A percentile compares a stretch with the other conserved stretches of the same genome.
Conservation (phyloP, 2,113 vertebrate genomes). For the Callaeas wilsoni region DNA sequence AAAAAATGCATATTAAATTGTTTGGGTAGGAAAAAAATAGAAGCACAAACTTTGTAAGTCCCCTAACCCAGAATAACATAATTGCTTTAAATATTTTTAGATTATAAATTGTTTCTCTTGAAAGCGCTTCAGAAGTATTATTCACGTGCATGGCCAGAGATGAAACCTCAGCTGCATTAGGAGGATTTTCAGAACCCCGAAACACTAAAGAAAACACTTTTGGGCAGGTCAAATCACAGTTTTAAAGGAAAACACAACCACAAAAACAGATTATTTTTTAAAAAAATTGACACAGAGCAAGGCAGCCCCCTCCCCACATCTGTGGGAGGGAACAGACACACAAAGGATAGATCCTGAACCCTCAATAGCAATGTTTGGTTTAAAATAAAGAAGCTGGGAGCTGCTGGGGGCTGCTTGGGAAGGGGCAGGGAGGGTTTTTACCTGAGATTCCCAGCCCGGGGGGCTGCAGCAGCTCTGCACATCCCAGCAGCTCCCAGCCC, state of each 20-base stretch:
- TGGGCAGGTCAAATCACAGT: neutral
- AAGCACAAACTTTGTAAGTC: neutral
- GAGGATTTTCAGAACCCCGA: neutral
- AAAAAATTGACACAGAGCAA: neutral
- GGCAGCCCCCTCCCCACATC: neutral
- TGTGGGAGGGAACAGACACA: neutral
- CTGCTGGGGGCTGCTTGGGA: neutral
- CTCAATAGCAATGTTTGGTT: neutral
- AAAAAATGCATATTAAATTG: neutral
- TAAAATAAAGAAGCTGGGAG: neutral
- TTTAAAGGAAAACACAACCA: slow-evolving; percentile 19
- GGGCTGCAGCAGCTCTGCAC: neutral
- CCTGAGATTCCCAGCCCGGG: neutral
- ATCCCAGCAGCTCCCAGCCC: neutral
- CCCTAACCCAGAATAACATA: neutral
- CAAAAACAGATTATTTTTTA: neutral
- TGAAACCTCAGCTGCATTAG: neutral
- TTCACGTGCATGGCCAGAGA: neutral
- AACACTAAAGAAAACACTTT: neutral
- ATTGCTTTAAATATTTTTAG: neutral
- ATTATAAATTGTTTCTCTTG: neutral
- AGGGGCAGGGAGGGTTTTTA: neutral
- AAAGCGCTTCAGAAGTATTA: neutral
- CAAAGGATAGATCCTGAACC: neutral
- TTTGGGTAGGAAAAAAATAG: neutral